Conservation (phyloP, 2,888 invertebrate species). For the Zootermopsis nevadensis region DNA sequence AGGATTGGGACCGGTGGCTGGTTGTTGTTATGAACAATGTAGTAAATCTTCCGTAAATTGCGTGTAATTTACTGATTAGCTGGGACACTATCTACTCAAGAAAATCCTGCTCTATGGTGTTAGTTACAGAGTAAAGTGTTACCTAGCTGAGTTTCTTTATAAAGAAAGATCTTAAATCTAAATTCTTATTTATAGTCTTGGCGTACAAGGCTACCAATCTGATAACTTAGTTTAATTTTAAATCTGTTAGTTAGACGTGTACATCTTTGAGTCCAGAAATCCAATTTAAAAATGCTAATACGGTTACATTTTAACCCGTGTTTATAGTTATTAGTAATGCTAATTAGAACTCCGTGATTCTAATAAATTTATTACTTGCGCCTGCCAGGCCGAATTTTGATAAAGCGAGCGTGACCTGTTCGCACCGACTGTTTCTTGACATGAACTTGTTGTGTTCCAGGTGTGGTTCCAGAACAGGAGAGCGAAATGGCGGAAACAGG, state of each 20-base stretch:
- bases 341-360: constrained; percentile 19
- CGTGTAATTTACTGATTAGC: too few species aligned
- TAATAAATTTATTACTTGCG: constrained; percentile 31
- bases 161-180: constrained; percentile 28
- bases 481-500: constrained; percentile 93
- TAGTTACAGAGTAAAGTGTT: constrained; percentile 19
- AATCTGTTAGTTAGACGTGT: background rate
- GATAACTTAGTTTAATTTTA: background rate
- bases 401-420: background rate
- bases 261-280: constrained; percentile 13
- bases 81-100: too few species aligned
- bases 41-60: too few species aligned
- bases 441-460: constrained; percentile 68
- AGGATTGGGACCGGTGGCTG: too few species aligned
- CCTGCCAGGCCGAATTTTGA: background rate
- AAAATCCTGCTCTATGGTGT: too few species aligned
- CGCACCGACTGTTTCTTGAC: background rate
- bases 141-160: constrained; percentile 13
- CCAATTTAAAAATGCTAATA: constrained; percentile 44
- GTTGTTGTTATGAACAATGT: too few species aligned
- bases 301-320: constrained; percentile 35
- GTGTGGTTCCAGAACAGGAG: constrained; percentile 95
- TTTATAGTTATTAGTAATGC: constrained; percentile 35
- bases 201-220: background rate
- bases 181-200: constrained; percentile 33